These are phyloP conservation scores for Bradypodion pumilum DNA, from an alignment of 2,797 vertebrate species.

Conservation along the genomic window DNA sequence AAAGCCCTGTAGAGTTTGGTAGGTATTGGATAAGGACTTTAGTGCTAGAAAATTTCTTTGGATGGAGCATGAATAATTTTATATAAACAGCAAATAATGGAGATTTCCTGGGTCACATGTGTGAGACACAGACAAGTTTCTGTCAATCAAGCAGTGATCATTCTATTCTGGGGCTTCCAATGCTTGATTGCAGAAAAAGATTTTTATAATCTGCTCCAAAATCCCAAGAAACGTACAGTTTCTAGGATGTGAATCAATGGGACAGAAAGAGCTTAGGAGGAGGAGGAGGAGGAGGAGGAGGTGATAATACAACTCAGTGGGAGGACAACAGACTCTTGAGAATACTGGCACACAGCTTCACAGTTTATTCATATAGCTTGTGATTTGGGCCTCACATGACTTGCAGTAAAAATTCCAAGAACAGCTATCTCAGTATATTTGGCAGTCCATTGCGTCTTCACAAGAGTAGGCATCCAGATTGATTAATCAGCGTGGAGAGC, in stretches of 20 bases:
- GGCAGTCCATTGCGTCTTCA: neutral
- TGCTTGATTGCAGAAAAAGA: neutral
- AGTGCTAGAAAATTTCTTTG: neutral
- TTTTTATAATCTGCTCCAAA: neutral
- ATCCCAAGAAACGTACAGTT: neutral
- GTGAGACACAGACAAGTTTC: neutral
- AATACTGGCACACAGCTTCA: neutral
- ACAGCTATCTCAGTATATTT: slow-evolving; percentile 1
- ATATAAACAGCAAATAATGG: neutral
- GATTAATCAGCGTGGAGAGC: neutral
- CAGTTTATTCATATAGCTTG: neutral
- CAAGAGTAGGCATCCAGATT: neutral
- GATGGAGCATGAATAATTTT: neutral
- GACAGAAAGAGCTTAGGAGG: neutral
- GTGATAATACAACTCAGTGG: neutral
- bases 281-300: neutral
- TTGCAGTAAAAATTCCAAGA: slow-evolving; percentile 10
- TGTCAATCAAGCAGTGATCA: neutral
- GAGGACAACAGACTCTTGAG: neutral
- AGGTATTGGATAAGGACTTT: neutral
- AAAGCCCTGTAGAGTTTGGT: neutral
- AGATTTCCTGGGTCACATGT: too few species aligned
- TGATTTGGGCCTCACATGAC: slow-evolving; percentile 12
- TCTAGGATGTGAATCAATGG: neutral
- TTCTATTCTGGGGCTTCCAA: neutral